These are phyloP conservation scores for Philopotamus ludificatus DNA, from an alignment of 1,140 invertebrate genomes.

Conservation along the genomic window DNA sequence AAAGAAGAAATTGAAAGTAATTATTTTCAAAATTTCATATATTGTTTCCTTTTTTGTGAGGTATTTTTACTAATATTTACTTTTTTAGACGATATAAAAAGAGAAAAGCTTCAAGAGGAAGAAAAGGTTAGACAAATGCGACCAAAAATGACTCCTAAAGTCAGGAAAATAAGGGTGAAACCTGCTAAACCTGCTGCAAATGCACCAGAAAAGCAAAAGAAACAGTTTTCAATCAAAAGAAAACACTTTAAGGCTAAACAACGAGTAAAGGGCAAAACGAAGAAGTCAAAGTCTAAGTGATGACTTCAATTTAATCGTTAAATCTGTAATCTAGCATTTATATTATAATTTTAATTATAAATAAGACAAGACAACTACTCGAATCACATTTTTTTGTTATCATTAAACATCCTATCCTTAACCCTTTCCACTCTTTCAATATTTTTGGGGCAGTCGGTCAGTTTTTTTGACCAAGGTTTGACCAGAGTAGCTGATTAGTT, in stretches of 20 bases:
- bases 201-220: constrained; percentile 23
- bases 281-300: constrained; percentile 35
- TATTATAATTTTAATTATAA: no score
- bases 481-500: no score
- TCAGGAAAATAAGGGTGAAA: constrained; percentile 23
- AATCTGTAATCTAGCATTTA: no score
- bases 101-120: constrained; percentile 21
- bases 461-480: no score
- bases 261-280: constrained; percentile 44
- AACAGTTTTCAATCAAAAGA: constrained; percentile 47
- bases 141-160: no score
- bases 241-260: constrained; percentile 54
- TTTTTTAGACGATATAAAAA: constrained; percentile 33
- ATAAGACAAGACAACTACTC: no score
- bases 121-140: neutral
- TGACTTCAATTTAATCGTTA: no score
- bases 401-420: no score
- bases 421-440: no score
- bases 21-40: neutral
- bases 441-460: no score
- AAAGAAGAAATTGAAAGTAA: constrained; percentile 46
- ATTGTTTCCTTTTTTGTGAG: neutral
- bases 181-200: constrained; percentile 12
- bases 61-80: constrained; percentile 10
- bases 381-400: no score